Evolutionary conservation across 2,797 vertebrate genomes (phyloP).

Genomic region (Phrynocephalus guinanensis): DNA sequence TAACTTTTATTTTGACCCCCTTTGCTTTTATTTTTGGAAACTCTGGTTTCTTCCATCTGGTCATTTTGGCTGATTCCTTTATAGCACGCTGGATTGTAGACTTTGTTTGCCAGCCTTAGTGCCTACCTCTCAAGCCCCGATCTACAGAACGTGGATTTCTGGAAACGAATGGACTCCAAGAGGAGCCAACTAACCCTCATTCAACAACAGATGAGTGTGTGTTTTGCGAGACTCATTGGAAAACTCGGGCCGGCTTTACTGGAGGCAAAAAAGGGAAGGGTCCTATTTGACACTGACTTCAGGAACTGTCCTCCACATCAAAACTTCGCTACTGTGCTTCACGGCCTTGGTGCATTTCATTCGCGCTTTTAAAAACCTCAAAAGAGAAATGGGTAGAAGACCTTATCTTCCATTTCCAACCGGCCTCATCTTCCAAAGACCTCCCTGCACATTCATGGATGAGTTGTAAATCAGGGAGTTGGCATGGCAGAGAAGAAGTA

Average conservation of each 20-base stretch:
- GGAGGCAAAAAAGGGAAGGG: neutral
- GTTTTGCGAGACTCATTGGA: neutral
- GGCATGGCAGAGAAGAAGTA: neutral
- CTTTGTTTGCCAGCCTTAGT: neutral
- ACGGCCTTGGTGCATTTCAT: neutral
- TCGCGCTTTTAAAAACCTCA: neutral
- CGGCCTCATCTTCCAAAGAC: neutral
- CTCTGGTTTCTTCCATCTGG: neutral
- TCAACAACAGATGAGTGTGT: slow-evolving; percentile 5
- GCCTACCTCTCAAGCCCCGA: neutral
- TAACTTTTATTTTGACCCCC: neutral
- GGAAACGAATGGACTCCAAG: neutral
- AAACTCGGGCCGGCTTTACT: neutral
- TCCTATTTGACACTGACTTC: neutral
- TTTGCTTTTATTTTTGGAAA: neutral
- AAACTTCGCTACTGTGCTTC: neutral
- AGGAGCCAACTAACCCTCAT: neutral
- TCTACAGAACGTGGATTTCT: neutral
- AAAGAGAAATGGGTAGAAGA: neutral
- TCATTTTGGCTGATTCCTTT: neutral
- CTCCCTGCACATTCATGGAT: neutral
- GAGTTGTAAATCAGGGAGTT: neutral
- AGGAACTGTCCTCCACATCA: neutral
- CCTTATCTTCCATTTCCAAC: neutral
- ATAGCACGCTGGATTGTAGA: neutral